Conservation (phyloP, 2,113 vertebrate species). For the Mola mola region DNA sequence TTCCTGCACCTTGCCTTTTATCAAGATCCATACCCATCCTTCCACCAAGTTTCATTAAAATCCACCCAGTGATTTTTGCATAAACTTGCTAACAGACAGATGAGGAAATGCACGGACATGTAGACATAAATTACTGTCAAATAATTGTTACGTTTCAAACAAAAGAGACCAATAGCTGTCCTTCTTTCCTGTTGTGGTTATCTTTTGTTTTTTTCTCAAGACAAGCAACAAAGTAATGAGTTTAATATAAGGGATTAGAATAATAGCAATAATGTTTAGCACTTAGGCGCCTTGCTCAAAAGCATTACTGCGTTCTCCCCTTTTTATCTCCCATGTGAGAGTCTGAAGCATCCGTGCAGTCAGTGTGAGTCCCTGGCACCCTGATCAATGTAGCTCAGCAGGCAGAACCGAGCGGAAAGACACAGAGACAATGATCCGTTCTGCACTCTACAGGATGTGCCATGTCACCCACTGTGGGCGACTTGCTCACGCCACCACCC, state of each 20-base stretch:
- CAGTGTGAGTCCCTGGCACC: slow-evolving; percentile 48
- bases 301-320: neutral
- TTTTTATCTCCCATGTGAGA: neutral
- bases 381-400: slow-evolving; percentile 58
- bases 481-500: slow-evolving; percentile 53
- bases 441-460: slow-evolving; percentile 69
- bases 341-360: slow-evolving; percentile 31
- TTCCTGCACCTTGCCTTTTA: too few relatives aligned
- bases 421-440: slow-evolving; percentile 67
- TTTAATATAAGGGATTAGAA: too few relatives aligned
- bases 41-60: too few relatives aligned
- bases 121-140: too few relatives aligned
- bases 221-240: neutral
- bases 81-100: too few relatives aligned
- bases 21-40: too few relatives aligned
- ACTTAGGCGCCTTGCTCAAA: slow-evolving; percentile 6
- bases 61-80: too few relatives aligned
- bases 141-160: too few relatives aligned
- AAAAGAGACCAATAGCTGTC: too few relatives aligned
- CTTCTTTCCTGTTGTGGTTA: too few relatives aligned
- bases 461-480: slow-evolving; percentile 69
- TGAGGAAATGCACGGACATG: too few relatives aligned
- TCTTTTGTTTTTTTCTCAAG: too few relatives aligned
- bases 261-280: neutral
- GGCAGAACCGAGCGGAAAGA: slow-evolving; percentile 31